Evolutionary conservation across 2,888 invertebrate genomes (phyloP), one percentile per base, ranked within the genome.

Genomic region (Agrotis puta): DNA sequence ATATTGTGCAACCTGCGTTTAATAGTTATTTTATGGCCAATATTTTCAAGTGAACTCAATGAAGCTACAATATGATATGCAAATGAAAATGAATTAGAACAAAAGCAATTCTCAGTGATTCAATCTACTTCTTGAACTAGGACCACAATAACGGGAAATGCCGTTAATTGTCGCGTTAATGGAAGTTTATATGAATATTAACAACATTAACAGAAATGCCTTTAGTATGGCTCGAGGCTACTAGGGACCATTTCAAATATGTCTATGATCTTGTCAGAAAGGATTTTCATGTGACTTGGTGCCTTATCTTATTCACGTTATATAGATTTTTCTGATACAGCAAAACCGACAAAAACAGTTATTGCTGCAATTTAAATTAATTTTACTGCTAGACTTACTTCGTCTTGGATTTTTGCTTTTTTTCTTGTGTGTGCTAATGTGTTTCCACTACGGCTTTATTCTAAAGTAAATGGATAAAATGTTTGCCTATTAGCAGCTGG

Each of bases 401-500:
- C 73, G 73, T 68, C 62, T 53, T 54, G 68, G 43, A 65, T 70
- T 50, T 83, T 68, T 62, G 62, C 54, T 57, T 71, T 79, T 51
- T 67, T 79, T 69, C 68, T 66, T 66, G 65, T 73, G 61, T 64
- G 73, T 54, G 66, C 53, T 79, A 79, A 74, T 62, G 64, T 70
- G 65, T 78, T 61, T 67, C 64, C 74, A 80, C 74, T 80, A 83
- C 74, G 24, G 79, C 79, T 56, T 79, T 79, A 79, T 79, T 79
- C 81, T 81, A 83, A 74, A 68, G 74, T 66, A 83, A 81, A 83
- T 79, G 83, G 83, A 66, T 79, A 84, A 84, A 81, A 68, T 84
- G 84, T 81, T 80, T 88, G 96, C 96, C 95, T 91, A 87, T 95
- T 95, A 69, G 92, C 91, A 69, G 92, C 91, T 6, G 94, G 91